phyloP scores from a whole-genome alignment of 2,797 vertebrate species.

The Coranthus polyacanthus region DNA sequence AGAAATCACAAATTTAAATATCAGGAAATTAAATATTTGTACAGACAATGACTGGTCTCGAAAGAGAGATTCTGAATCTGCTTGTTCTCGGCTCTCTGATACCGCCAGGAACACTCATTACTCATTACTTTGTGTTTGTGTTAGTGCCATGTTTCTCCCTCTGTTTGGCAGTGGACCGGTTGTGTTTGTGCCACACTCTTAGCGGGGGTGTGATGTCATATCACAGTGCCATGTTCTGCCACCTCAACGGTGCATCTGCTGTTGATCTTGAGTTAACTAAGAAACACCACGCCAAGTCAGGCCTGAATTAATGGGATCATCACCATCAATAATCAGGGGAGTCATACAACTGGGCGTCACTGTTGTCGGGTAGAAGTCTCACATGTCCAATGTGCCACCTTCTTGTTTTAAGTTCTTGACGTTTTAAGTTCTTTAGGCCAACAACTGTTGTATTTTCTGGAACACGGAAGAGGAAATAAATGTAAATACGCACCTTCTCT shows the following conservation, averaged over 20 bases:
- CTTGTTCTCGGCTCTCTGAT: slow-evolving; percentile 13
- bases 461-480: not conserved
- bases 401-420: not conserved
- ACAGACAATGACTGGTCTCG: slow-evolving; percentile 42
- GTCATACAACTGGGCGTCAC: slow-evolving; percentile 1
- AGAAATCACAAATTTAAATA: slow-evolving; percentile 24
- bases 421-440: slow-evolving; percentile 10
- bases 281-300: slow-evolving; percentile 36
- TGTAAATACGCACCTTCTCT: not conserved
- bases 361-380: slow-evolving; percentile 20
- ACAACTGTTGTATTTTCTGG: slow-evolving; percentile 5
- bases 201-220: slow-evolving; percentile 84
- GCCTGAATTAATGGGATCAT: slow-evolving; percentile 46
- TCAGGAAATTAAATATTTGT: slow-evolving; percentile 42
- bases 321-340: slow-evolving; percentile 17
- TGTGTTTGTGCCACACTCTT: slow-evolving; percentile 80
- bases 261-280: slow-evolving; percentile 63
- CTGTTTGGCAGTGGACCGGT: slow-evolving; percentile 62
- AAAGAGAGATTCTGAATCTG: slow-evolving; percentile 35
- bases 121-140: slow-evolving; percentile 59
- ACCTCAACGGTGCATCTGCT: slow-evolving; percentile 72
- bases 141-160: slow-evolving; percentile 58
- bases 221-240: slow-evolving; percentile 68
- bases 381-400: too few species aligned
- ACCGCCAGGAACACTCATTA: slow-evolving; percentile 52